Evolutionary conservation across 92 coral and sea anemone genomes (phyloP).

Genomic region (Porites divaricata): DNA sequence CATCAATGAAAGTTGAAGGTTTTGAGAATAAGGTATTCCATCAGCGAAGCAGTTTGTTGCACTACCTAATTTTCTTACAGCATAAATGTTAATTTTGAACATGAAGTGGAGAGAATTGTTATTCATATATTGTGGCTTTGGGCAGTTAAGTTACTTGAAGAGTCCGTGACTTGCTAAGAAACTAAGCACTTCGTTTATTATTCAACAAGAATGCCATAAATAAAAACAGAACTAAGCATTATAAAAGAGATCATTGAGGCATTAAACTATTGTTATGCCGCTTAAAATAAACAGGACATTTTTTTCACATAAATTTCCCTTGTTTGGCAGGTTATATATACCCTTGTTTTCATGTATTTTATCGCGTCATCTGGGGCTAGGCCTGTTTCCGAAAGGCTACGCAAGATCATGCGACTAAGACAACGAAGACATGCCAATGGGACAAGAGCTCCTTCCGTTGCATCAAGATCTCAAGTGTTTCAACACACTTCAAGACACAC

Average conservation of each 20-base stretch:
- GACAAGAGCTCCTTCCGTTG: background rate
- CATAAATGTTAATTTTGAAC: background rate
- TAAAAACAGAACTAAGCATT: slow-evolving; percentile 4
- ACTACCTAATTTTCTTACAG: slow-evolving; percentile 7
- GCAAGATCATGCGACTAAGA: background rate
- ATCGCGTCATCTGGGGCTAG: background rate
- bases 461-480: background rate
- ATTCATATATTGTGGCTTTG: background rate
- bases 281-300: background rate
- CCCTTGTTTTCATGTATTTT: background rate
- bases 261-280: background rate
- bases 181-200: background rate
- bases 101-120: slow-evolving; percentile 19
- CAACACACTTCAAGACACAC: slow-evolving; percentile 9
- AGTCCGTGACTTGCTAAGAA: slow-evolving; percentile 4
- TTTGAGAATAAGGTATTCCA: background rate
- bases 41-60: background rate
- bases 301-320: slow-evolving; percentile 9
- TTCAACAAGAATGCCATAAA: slow-evolving; percentile 11
- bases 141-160: background rate
- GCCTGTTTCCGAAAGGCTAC: background rate
- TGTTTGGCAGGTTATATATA: slow-evolving; percentile 18
- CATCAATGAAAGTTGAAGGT: background rate
- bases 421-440: background rate
- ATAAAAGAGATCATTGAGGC: background rate